Evolutionary conservation across 2,797 vertebrate genomes (phyloP).

Genomic region (Coregonus ussuriensis): DNA sequence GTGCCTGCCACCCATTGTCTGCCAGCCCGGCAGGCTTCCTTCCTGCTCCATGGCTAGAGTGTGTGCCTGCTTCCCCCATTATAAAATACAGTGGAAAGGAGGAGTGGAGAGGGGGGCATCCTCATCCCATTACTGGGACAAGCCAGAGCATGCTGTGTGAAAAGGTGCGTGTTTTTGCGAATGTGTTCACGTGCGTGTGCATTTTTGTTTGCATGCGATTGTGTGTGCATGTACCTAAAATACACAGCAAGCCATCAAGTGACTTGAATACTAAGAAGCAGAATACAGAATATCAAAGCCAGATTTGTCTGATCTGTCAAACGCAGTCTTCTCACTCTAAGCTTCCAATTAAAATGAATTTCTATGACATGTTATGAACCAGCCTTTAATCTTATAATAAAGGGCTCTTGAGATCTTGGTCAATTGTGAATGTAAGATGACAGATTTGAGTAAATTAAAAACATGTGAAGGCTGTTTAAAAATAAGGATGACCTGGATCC

Average conservation of each 20-base stretch:
- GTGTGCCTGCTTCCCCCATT: not conserved
- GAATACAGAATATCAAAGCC: not conserved
- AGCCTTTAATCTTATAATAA: not conserved
- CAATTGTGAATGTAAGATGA: not conserved
- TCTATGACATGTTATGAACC: not conserved
- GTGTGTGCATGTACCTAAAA: not conserved
- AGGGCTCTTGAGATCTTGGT: not conserved
- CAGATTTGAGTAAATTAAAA: not conserved
- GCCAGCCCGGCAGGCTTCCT: not conserved
- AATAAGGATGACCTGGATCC: not conserved
- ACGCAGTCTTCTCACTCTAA: not conserved
- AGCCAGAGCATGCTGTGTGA: not conserved
- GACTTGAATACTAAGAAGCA: not conserved
- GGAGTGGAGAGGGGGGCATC: not conserved
- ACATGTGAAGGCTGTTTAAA: not conserved
- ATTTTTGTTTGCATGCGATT: not conserved
- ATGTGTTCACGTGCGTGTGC: not conserved
- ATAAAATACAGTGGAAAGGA: not conserved
- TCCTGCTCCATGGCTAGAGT: not conserved
- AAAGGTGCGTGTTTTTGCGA: constrained; percentile 1
- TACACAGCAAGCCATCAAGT: not conserved
- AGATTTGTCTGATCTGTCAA: not conserved
- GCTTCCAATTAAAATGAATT: not conserved
- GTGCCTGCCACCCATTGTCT: not conserved
- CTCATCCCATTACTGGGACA: not conserved